phyloP scores from a whole-genome alignment of 2,888 invertebrate genomes.

The Himalopsyche tibetana region DNA sequence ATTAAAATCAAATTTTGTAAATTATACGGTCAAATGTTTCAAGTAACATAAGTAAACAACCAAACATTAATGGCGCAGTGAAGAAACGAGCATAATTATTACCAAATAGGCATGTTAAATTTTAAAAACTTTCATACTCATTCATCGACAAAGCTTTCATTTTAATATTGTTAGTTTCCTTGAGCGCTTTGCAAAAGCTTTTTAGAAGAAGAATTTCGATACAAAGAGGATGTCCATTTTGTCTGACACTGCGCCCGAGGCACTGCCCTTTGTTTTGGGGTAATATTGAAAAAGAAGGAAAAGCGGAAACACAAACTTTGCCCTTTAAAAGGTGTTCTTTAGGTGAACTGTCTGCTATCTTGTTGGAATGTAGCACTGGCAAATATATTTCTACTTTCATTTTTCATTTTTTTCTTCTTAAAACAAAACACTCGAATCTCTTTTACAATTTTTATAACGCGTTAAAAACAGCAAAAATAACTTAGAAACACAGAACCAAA shows the following conservation, averaged over 20 bases:
- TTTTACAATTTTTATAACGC: too few species aligned
- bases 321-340: conserved; percentile 7
- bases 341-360: neutral
- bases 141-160: conserved; percentile 27
- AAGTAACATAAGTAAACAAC: neutral
- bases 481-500: too few species aligned
- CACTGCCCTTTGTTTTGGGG: neutral
- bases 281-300: conserved; percentile 22
- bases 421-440: too few species aligned
- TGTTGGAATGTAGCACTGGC: neutral
- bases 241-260: neutral
- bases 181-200: neutral
- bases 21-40: too few species aligned
- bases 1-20: too few species aligned
- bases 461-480: too few species aligned
- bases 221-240: conserved; percentile 24
- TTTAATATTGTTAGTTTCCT: conserved; percentile 30
- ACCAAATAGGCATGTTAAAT: neutral
- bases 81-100: neutral
- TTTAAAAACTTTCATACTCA: neutral
- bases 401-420: neutral
- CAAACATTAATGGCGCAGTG: neutral
- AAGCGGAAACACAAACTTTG: conserved; percentile 18
- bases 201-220: conserved; percentile 6
- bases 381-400: neutral